phyloP scores from a whole-genome alignment of 2,797 vertebrate species.

The Spheniscus humboldti region DNA sequence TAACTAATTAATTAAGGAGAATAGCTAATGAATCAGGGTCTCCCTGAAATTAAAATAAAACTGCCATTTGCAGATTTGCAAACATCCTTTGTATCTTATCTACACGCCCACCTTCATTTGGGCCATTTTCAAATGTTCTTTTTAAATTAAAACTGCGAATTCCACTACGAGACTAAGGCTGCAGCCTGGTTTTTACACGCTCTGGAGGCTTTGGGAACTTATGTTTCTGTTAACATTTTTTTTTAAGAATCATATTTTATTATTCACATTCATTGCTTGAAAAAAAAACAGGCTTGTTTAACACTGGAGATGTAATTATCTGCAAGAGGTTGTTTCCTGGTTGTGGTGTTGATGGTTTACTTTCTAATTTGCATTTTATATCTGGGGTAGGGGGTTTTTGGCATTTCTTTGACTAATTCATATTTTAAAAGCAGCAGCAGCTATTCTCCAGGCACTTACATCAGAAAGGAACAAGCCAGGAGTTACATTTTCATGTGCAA shows the following conservation, averaged over 20 bases:
- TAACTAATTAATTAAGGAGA: constrained; percentile 21
- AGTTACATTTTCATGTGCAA: constrained; percentile 19
- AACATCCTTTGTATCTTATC: background rate
- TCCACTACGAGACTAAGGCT: background rate
- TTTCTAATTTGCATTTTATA: background rate
- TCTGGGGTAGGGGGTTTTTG: background rate
- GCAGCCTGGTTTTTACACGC: background rate
- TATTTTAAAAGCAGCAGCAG: background rate
- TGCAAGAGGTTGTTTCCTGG: background rate
- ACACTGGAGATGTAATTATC: constrained; percentile 17
- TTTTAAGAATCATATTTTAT: constrained; percentile 3
- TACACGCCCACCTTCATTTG: background rate
- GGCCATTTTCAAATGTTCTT: background rate
- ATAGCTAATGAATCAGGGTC: background rate
- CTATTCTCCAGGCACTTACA: background rate
- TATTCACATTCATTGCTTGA: constrained; percentile 39
- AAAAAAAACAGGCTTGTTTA: background rate
- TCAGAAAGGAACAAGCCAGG: background rate
- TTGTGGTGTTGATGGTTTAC: background rate
- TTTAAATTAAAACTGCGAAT: background rate
- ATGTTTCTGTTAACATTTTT: background rate
- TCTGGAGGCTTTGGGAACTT: background rate
- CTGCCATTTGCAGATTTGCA: background rate
- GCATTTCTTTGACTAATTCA: background rate
- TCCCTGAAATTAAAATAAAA: background rate